Base-by-base conservation (phyloP, 2,797 vertebrate genomes). In the Silurus aristotelis region DNA sequence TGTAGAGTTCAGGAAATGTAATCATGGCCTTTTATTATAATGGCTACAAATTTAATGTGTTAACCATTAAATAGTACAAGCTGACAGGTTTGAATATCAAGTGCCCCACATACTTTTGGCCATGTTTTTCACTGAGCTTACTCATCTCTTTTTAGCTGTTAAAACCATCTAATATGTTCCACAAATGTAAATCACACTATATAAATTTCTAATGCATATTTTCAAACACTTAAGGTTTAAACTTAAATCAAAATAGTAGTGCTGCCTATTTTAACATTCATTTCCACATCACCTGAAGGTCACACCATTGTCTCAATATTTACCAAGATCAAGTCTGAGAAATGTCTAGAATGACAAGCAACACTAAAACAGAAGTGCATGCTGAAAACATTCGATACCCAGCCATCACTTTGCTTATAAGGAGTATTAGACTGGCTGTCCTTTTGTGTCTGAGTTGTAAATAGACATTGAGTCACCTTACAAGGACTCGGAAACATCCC, bases 381-480 rank as follows among this genome's bases (percentile, higher is more conserved):
- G 60, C 81, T 66, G 77, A 66, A 90, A 68, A 77, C 67, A 89
- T 91, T 88, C 71, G 78, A 83, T 88, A 87, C 73, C 71, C 75
- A 88, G 88, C 31, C 83, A 66, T 56, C 63, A 64, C 84, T 9
- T 70, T 38, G 82, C 91, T 90, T 83, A 85, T 88, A 86, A 89
- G 89, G 84, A 87, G 68, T 80, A 80, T 55, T 58, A 56, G 80
- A 84, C 55, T 1, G 64, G 8, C 67, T 88, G 76, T 76, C 82
- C 82, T 88, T 92, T 93, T 68, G 90, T 89, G 86, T 22, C 83
- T 78, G 91, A 91, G 89, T 91, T 83, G 92, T 90, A 88, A 90
- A 88, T 91, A 90, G 89, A 91, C 84, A 85, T 68, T 81, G 88
- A 91, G 92, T 95, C 91, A 93, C 94, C 94, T 94, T 95, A 94